Evolutionary conservation across 1,140 invertebrate species (phyloP).

Genomic region (Musca domestica): DNA sequence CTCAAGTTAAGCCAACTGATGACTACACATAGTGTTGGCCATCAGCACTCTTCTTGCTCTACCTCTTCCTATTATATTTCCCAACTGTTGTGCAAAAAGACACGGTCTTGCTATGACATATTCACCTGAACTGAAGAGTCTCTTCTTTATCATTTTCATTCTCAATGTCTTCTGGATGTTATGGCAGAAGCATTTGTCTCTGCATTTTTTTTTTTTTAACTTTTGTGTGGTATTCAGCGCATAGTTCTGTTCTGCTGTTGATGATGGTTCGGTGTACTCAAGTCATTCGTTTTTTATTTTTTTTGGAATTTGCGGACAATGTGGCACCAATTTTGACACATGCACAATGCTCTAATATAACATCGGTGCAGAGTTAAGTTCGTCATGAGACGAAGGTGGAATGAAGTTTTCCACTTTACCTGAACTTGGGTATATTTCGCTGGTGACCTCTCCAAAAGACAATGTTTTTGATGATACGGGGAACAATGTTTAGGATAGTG

Average conservation of each 20-base stretch:
- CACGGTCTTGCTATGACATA: not conserved
- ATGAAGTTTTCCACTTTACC: too few relatives aligned
- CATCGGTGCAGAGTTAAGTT: conserved; percentile 8
- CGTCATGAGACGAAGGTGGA: too few relatives aligned
- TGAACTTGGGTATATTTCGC: too few relatives aligned
- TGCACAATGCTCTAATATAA: conserved; percentile 16
- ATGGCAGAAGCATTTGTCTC: conserved; percentile 7
- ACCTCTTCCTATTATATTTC: too few relatives aligned
- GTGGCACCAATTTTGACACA: conserved; percentile 21
- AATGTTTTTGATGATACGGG: too few relatives aligned
- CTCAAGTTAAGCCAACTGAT: too few relatives aligned
- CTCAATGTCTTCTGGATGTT: too few relatives aligned
- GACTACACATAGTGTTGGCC: too few relatives aligned
- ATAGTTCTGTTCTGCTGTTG: not conserved
- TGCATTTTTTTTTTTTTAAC: not conserved
- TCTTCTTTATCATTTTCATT: not conserved
- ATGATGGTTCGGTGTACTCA: not conserved
- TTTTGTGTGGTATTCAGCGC: not conserved
- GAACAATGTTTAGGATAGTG: too few relatives aligned
- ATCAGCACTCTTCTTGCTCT: too few relatives aligned
- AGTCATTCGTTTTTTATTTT: not conserved
- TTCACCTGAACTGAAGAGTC: conserved; percentile 4
- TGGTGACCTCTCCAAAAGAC: too few relatives aligned
- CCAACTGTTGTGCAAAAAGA: too few relatives aligned
- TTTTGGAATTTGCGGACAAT: conserved; percentile 7